These are phyloP conservation scores for Rhopalosiphum nymphaeae DNA, from an alignment of 2,888 invertebrate species.

Conservation along the genomic window DNA sequence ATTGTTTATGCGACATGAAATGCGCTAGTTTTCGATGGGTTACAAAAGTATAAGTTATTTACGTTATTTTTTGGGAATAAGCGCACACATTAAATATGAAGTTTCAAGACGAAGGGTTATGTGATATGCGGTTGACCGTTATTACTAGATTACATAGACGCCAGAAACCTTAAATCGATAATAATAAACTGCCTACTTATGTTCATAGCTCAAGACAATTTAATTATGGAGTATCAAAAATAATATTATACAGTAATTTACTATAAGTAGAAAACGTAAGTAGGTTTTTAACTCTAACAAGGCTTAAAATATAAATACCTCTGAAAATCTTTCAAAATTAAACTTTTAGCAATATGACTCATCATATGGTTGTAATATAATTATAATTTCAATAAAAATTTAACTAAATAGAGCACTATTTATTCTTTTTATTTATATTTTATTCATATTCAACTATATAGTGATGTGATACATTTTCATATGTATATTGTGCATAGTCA, in stretches of 20 bases:
- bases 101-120: constrained; percentile 13
- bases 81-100: constrained; percentile 30
- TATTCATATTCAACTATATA: background rate
- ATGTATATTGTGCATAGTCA: background rate
- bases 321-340: background rate
- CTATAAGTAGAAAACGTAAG: background rate
- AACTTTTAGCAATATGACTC: background rate
- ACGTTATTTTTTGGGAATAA: constrained; percentile 45
- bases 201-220: background rate
- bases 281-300: background rate
- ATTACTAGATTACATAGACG: background rate
- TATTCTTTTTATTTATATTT: background rate
- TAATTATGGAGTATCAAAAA: background rate
- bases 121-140: constrained; percentile 14
- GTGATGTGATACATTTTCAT: background rate
- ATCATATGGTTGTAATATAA: background rate
- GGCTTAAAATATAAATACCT: background rate
- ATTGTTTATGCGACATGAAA: constrained; percentile 53
- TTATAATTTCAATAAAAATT: background rate
- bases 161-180: background rate
- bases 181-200: background rate
- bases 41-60: constrained; percentile 40
- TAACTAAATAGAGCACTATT: background rate
- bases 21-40: constrained; percentile 45
- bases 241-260: background rate